phyloP scores from a whole-genome alignment of 2,888 invertebrate species.

The Clusia tigrina region DNA sequence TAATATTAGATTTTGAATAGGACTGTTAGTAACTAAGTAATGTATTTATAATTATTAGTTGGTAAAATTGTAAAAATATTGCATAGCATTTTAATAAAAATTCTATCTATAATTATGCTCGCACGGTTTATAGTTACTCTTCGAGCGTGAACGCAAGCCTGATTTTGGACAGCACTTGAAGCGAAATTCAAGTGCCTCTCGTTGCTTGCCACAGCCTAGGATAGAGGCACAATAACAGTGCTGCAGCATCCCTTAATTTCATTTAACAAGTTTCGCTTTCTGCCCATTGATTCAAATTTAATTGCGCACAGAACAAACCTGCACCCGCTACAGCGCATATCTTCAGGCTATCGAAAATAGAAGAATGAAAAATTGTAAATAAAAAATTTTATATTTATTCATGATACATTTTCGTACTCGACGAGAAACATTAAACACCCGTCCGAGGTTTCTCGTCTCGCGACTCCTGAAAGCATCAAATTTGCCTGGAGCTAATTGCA shows the following conservation, averaged over 20 bases:
- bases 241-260: not conserved
- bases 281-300: constrained; percentile 25
- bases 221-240: too few relatives aligned
- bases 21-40: too few relatives aligned
- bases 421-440: not conserved
- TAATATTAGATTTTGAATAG: too few relatives aligned
- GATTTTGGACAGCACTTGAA: not conserved
- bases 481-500: constrained; percentile 58
- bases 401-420: not conserved
- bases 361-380: not conserved
- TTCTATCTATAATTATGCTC: too few relatives aligned
- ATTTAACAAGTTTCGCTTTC: not conserved
- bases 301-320: constrained; percentile 17
- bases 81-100: too few relatives aligned
- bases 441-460: not conserved
- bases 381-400: constrained; percentile 23
- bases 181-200: constrained; percentile 13
- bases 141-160: not conserved
- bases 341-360: not conserved
- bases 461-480: constrained; percentile 27
- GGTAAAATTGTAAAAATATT: too few relatives aligned
- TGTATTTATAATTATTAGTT: too few relatives aligned
- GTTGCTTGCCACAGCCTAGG: constrained; percentile 9
- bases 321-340: not conserved
- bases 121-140: too few relatives aligned